phyloP scores from a whole-genome alignment of 1,140 invertebrate species.

The Acromyrmex charruanus region DNA sequence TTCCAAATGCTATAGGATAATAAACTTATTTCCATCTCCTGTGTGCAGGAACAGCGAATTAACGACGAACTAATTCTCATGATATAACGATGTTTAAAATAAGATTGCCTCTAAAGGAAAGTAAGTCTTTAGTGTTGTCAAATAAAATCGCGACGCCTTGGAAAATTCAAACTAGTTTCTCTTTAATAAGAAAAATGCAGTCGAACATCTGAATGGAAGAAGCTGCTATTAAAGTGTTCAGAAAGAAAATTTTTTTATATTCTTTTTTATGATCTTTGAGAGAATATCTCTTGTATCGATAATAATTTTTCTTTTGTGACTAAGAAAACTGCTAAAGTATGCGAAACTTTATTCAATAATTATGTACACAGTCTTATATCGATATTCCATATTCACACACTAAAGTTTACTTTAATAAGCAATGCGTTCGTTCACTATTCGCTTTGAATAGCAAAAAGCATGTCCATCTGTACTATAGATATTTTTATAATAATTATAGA shows the following conservation, averaged over 20 bases:
- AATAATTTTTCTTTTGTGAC: not conserved
- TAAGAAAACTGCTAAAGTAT: not conserved
- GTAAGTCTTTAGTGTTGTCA: constrained; percentile 32
- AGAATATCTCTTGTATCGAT: not conserved
- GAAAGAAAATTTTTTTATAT: not conserved
- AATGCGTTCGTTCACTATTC: not conserved
- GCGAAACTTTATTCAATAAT: not conserved
- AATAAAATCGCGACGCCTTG: constrained; percentile 13
- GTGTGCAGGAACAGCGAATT: constrained; percentile 4
- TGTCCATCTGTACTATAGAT: not conserved
- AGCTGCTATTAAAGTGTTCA: not conserved
- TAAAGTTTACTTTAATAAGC: constrained; percentile 5
- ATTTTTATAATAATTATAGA: constrained; percentile 21
- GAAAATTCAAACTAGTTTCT: not conserved
- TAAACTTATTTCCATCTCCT: constrained; percentile 38
- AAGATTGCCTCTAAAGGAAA: constrained; percentile 28
- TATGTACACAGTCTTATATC: not conserved
- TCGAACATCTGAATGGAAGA: not conserved
- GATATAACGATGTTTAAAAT: constrained; percentile 47
- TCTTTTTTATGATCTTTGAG: not conserved
- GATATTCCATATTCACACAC: not conserved
- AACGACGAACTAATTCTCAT: constrained; percentile 38
- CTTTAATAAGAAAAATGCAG: not conserved
- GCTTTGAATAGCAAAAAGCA: constrained; percentile 12
- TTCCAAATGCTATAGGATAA: constrained; percentile 40